These are phyloP conservation scores for Cephus nigrinus DNA, from an alignment of 2,888 invertebrate genomes.

Conservation along the genomic window DNA sequence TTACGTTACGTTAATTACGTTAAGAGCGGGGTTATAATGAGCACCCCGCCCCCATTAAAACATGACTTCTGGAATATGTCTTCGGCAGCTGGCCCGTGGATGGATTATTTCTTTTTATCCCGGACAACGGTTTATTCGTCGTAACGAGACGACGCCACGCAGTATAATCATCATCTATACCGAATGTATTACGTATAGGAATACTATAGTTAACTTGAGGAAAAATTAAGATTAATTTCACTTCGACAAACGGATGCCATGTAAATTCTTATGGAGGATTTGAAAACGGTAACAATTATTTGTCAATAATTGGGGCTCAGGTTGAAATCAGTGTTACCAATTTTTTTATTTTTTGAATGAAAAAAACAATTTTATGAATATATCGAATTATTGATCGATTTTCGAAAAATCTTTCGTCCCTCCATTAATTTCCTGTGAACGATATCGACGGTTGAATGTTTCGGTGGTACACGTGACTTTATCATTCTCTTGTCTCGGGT, in stretches of 20 bases:
- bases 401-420: too few relatives aligned
- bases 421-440: too few relatives aligned
- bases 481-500: neutral
- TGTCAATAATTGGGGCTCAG: neutral
- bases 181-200: neutral
- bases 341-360: neutral
- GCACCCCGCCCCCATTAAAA: conserved; percentile 42
- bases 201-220: neutral
- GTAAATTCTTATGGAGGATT: too few relatives aligned
- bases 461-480: neutral
- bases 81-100: conserved; percentile 46
- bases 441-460: too few relatives aligned
- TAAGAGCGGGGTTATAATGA: conserved; percentile 55
- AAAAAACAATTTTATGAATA: neutral
- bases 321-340: neutral
- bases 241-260: neutral
- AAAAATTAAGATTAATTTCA: neutral
- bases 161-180: conserved; percentile 21
- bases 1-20: conserved; percentile 41
- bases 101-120: conserved; percentile 42
- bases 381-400: neutral
- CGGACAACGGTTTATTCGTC: conserved; percentile 35
- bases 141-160: conserved; percentile 34
- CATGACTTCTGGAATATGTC: conserved; percentile 54
- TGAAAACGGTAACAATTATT: neutral